Evolutionary conservation across 2,113 vertebrate species (phyloP).

Genomic region (crab-eating macaque (Macaca fascicularis)): DNA sequence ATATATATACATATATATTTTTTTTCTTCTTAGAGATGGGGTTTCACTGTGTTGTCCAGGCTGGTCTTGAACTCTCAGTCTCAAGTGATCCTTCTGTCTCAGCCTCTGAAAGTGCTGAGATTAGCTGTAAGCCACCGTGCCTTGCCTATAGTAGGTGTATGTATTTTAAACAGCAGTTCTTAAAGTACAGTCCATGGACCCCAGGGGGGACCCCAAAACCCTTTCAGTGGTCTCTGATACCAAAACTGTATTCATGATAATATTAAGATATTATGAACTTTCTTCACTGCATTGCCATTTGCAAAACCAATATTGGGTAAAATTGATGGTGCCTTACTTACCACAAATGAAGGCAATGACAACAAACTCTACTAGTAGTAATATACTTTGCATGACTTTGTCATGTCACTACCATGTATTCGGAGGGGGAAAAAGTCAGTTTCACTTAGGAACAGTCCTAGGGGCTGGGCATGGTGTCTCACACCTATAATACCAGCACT

Average conservation of each 20-base stretch:
- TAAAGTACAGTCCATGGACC: background rate
- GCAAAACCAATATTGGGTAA: background rate
- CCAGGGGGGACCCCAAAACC: no score
- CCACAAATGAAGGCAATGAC: background rate
- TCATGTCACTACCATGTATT: background rate
- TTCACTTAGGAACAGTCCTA: background rate
- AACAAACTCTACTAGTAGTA: background rate
- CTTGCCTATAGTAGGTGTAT: no score
- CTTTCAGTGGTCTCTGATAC: background rate
- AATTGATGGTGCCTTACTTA: conserved; percentile 7
- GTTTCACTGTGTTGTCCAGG: no score
- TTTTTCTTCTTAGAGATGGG: no score
- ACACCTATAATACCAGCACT: no score
- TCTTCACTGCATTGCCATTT: background rate
- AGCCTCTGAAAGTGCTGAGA: no score
- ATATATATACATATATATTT: no score
- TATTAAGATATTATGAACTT: background rate
- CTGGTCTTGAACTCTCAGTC: no score
- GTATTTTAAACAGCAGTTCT: background rate
- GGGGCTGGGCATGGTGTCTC: no score
- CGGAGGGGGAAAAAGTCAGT: background rate
- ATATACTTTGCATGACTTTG: background rate
- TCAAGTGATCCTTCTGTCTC: no score
- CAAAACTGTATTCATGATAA: background rate
- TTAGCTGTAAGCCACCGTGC: no score